A percentile compares a stretch with the other conserved stretches of the same genome.
Conservation (phyloP, 2,888 invertebrate species). For the Ornithoptera priamus region DNA sequence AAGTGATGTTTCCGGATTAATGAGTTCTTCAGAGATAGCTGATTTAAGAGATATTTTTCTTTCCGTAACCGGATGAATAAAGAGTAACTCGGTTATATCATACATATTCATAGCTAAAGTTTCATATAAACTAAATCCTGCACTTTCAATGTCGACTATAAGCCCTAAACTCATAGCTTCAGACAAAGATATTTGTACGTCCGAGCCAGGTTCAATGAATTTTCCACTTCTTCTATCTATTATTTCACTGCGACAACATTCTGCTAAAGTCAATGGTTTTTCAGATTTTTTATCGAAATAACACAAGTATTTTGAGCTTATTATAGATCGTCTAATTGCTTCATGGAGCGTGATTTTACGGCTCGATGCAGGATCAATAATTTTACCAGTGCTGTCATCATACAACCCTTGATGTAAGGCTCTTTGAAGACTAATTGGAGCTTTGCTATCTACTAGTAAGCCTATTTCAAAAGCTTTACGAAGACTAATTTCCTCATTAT, state of each 20-base stretch:
- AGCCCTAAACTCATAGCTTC: constrained; percentile 88
- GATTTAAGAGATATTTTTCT: constrained; percentile 86
- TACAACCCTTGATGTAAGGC: constrained; percentile 93
- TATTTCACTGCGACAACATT: constrained; percentile 89
- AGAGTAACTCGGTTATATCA: constrained; percentile 82
- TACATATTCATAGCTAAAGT: constrained; percentile 89
- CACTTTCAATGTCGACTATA: constrained; percentile 92
- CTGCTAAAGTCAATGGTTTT: constrained; percentile 85
- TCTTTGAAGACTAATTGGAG: constrained; percentile 89
- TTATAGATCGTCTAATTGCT: constrained; percentile 88
- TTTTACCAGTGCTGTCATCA: constrained; percentile 88
- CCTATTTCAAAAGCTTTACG: constrained; percentile 89
- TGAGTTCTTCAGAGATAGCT: constrained; percentile 86
- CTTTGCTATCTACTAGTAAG: constrained; percentile 88
- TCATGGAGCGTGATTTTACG: constrained; percentile 90
- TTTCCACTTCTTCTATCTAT: constrained; percentile 89
- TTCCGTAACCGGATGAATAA: constrained; percentile 89
- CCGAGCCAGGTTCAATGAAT: constrained; percentile 86
- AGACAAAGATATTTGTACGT: constrained; percentile 83
- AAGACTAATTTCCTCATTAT: constrained; percentile 84
- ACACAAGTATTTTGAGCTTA: constrained; percentile 89
- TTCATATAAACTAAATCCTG: constrained; percentile 90
- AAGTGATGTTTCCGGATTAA: constrained; percentile 87
- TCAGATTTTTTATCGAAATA: constrained; percentile 89
- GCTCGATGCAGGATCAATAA: constrained; percentile 89